Percentiles rank a stretch among this genome's conserved stretches.
phyloP scores from a whole-genome alignment of 2,888 invertebrate species.

The Eubasilissa splendida region DNA sequence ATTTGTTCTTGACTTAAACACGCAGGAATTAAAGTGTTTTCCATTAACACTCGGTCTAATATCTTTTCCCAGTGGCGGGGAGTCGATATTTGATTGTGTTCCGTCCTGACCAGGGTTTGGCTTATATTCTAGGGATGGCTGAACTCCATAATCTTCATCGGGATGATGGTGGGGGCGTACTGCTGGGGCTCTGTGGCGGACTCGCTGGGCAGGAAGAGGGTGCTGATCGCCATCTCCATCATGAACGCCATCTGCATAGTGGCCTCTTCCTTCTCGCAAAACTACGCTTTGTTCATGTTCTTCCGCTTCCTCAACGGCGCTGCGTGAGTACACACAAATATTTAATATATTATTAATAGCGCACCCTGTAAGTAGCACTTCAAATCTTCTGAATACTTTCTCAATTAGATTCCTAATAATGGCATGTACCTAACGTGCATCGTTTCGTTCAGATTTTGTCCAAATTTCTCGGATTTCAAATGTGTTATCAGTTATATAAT shows the following conservation, averaged over 20 bases:
- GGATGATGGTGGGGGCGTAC: conserved; percentile 96
- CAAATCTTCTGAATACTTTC: too few relatives aligned
- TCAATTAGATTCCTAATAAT: too few relatives aligned
- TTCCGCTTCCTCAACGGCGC: conserved; percentile 94
- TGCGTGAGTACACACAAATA: conserved; percentile 78
- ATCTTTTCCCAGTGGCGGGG: conserved; percentile 67
- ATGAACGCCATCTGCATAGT: conserved; percentile 93
- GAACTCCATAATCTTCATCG: conserved; percentile 87
- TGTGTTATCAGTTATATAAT: too few relatives aligned
- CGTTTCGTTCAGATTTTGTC: too few relatives aligned
- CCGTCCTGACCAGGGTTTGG: too few relatives aligned
- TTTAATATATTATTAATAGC: neutral
- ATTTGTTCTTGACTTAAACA: too few relatives aligned
- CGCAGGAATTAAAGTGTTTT: too few relatives aligned
- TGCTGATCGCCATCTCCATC: conserved; percentile 90
- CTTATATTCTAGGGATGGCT: conserved; percentile 75
- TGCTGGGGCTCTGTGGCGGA: conserved; percentile 94
- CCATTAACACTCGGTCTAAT: neutral
- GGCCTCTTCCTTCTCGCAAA: conserved; percentile 91
- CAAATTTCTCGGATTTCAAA: too few relatives aligned
- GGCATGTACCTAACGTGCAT: too few relatives aligned
- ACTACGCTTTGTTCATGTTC: conserved; percentile 90
- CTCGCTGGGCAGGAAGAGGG: conserved; percentile 88
- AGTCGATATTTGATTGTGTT: too few relatives aligned
- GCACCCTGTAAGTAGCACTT: too few relatives aligned